Conservation (phyloP, 2,797 vertebrate species). For the Malacoraja senta region DNA sequence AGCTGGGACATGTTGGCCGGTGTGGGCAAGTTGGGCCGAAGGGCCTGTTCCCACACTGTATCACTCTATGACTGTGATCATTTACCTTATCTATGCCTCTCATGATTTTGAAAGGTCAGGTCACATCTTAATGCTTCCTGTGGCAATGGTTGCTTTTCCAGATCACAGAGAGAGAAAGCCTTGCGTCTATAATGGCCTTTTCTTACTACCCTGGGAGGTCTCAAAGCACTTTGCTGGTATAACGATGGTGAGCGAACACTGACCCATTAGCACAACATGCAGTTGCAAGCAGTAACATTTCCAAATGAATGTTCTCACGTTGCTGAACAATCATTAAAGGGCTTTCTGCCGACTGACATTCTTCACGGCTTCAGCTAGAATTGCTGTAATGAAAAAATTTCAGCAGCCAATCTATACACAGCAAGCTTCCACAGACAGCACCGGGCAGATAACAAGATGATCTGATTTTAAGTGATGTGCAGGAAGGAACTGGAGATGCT, state of each 20-base stretch:
- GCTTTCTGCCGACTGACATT: neutral
- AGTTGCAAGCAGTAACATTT: too few relatives aligned
- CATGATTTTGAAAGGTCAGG: too few relatives aligned
- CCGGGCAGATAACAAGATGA: neutral
- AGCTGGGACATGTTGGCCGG: too few relatives aligned
- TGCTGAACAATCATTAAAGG: neutral
- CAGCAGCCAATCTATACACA: neutral
- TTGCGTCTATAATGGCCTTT: neutral
- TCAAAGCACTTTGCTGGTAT: neutral
- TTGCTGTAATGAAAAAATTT: neutral
- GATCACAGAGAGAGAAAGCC: neutral
- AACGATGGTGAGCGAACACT: too few relatives aligned
- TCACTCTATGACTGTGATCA: too few relatives aligned
- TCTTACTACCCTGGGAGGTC: neutral
- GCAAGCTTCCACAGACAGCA: neutral
- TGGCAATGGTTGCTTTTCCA: neutral
- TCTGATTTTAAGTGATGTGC: neutral
- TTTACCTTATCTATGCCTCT: too few relatives aligned
- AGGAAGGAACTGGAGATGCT: too few relatives aligned
- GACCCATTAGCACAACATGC: too few relatives aligned
- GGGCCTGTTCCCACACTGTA: too few relatives aligned
- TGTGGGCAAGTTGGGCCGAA: too few relatives aligned
- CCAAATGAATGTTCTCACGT: neutral
- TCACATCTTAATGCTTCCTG: neutral
- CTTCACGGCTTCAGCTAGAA: neutral